These are phyloP conservation scores for Anagrus nilaparvatae DNA, from an alignment of 1,140 invertebrate genomes.

Conservation along the genomic window DNA sequence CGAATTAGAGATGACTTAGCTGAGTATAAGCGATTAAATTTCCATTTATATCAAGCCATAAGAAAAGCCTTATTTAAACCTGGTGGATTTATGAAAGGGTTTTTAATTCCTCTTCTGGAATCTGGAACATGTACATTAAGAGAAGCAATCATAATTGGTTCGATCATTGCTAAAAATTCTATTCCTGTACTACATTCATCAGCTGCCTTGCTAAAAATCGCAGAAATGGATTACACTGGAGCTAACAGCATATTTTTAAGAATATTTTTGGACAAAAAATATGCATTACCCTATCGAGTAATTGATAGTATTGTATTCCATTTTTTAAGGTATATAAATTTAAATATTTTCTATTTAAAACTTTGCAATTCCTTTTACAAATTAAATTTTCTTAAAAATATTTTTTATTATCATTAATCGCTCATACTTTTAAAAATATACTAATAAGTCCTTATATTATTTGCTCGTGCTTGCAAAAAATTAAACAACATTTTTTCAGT, in stretches of 20 bases:
- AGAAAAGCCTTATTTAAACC: conserved; percentile 93
- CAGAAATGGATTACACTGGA: conserved; percentile 97
- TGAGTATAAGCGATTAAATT: conserved; percentile 93
- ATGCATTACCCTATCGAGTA: conserved; percentile 91
- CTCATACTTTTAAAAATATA: too few relatives aligned
- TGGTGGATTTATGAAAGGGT: conserved; percentile 98
- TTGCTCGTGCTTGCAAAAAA: too few relatives aligned
- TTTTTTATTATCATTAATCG: background rate
- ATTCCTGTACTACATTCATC: conserved; percentile 95
- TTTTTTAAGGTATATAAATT: conserved; percentile 64
- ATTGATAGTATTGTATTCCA: conserved; percentile 94
- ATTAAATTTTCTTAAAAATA: background rate
- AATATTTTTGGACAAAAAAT: conserved; percentile 95
- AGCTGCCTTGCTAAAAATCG: conserved; percentile 89
- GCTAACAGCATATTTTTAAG: conserved; percentile 93
- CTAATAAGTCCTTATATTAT: too few relatives aligned
- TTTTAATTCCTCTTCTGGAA: conserved; percentile 84
- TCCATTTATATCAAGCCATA: conserved; percentile 91
- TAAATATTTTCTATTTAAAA: conserved; percentile 1
- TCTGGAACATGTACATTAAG: conserved; percentile 86
- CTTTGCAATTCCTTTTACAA: background rate
- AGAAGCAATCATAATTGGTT: conserved; percentile 92
- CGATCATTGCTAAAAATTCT: conserved; percentile 81
- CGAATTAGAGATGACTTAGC: conserved; percentile 89
- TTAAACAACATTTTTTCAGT: too few relatives aligned